Base-by-base conservation (phyloP, 2,797 vertebrate species). In the Bovichtus diacanthus region DNA sequence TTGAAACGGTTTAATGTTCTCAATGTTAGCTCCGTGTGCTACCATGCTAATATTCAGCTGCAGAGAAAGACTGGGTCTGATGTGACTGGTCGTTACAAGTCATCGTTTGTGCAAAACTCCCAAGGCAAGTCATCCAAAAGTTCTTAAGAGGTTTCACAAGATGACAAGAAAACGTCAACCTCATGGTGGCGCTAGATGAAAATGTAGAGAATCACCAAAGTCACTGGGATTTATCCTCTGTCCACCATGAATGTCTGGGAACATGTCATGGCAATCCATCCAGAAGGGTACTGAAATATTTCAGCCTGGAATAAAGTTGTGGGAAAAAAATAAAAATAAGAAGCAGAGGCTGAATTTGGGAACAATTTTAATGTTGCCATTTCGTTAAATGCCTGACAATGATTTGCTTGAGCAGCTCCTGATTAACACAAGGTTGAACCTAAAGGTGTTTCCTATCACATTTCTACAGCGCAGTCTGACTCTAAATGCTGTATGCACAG, bases 331-430 rank as follows among this genome's bases (percentile, higher is more conserved):
- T 4, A 16, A 31, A n/a, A 19, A 19, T 1, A 53, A 16, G 6
- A 43, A 51, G 2, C 6, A 60, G 43, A 56, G 47, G 21, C 19
- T 46, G 31, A 41, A 29, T 81, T 47, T 67, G 25, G 53, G 23
- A 76, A 66, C 31, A 54, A 49, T 83, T 88, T 91, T 86, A 87
- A 80, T 90, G 59, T 61, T 65, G 41, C 55, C 62, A 47, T 67
- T 65, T 71, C 21, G 36, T 53, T 82, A 63, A 73, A 67, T 38
- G 41, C 60, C 47, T 36, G 38, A 83, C 58, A 75, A 41, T 60
- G 63, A 77, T 70, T 53, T 46, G 55, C 47, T 77, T 61, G 23
- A 82, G 81, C 73, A 73, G 74, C 64, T 88, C 63, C 23, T 38
- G 51, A 80, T 41, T 41, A 56, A n/a, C 66, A 79, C 65, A 65